Percentiles rank a stretch among this genome's conserved stretches.
Evolutionary conservation across 1,140 invertebrate species (phyloP).

Genomic region (Bombus balteatus): DNA sequence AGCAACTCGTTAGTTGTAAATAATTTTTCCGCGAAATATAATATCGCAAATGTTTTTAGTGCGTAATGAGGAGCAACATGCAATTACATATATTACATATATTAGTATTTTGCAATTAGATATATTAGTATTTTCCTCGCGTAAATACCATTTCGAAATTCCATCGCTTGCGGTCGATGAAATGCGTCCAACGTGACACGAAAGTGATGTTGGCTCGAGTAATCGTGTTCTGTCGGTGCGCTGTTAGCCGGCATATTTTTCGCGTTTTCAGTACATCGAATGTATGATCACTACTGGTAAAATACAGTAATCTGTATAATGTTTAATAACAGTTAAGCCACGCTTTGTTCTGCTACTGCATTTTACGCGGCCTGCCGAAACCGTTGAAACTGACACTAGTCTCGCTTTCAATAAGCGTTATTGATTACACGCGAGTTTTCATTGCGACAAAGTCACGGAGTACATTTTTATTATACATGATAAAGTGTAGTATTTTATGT

Average conservation of each 20-base stretch:
- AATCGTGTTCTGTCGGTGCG: background rate
- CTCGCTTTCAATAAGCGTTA: background rate
- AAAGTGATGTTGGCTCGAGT: background rate
- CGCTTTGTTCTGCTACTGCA: background rate
- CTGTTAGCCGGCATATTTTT: background rate
- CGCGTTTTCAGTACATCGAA: background rate
- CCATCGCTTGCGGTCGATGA: background rate
- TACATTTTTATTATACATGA: background rate
- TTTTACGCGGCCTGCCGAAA: background rate
- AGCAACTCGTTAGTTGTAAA: background rate
- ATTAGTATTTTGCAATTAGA: too few relatives aligned
- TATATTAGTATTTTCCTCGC: too few relatives aligned
- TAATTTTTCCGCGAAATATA: background rate
- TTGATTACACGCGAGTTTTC: background rate
- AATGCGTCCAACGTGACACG: background rate
- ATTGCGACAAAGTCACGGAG: background rate
- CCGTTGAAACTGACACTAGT: background rate
- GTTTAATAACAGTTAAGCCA: background rate
- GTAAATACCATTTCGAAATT: background rate
- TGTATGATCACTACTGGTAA: background rate
- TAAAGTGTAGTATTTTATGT: background rate
- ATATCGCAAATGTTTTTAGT: background rate
- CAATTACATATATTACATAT: background rate
- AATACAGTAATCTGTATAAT: background rate
- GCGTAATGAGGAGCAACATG: background rate